Percentiles rank a stretch among this genome's conserved stretches.
Evolutionary conservation across 2,888 invertebrate species (phyloP).

Genomic region (Caenorhabditis sp.): DNA sequence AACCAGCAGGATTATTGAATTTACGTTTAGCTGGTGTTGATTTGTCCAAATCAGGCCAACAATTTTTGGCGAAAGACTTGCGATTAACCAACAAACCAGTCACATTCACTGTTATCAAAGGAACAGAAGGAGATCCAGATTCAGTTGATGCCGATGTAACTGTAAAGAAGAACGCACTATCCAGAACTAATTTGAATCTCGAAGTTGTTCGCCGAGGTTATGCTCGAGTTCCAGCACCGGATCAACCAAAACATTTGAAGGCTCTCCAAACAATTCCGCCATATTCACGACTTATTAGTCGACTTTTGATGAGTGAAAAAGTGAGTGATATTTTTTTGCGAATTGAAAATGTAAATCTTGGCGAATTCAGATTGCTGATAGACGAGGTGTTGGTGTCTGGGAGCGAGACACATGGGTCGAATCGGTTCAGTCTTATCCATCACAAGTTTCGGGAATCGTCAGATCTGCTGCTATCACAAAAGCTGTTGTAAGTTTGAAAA

Average conservation of each 20-base stretch:
- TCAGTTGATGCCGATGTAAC: conserved; percentile 65
- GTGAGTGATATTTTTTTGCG: conserved; percentile 7
- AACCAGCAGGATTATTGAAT: conserved; percentile 58
- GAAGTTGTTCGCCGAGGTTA: conserved; percentile 69
- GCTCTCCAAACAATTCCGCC: conserved; percentile 65
- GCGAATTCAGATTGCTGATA: conserved; percentile 63
- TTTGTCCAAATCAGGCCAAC: conserved; percentile 65
- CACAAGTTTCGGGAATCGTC: conserved; percentile 62
- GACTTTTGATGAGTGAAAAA: conserved; percentile 69
- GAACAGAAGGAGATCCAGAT: conserved; percentile 55
- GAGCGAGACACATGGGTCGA: conserved; percentile 69
- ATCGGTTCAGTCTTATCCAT: conserved; percentile 63
- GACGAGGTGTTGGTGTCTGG: conserved; percentile 71
- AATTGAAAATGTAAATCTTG: not conserved
- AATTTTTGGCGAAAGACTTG: conserved; percentile 64
- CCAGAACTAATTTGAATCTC: conserved; percentile 66
- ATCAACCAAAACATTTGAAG: conserved; percentile 62
- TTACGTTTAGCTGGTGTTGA: conserved; percentile 67
- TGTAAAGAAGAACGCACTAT: conserved; percentile 62
- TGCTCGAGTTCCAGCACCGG: conserved; percentile 66
- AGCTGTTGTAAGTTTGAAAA: conserved; percentile 55
- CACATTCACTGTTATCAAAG: conserved; percentile 66
- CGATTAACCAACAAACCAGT: conserved; percentile 62
- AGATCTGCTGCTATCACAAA: conserved; percentile 62
- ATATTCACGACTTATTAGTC: conserved; percentile 68